Evolutionary conservation across 2,113 vertebrate genomes (phyloP), one percentile per base, ranked within the genome.

Genomic region (Ciconia maguari): DNA sequence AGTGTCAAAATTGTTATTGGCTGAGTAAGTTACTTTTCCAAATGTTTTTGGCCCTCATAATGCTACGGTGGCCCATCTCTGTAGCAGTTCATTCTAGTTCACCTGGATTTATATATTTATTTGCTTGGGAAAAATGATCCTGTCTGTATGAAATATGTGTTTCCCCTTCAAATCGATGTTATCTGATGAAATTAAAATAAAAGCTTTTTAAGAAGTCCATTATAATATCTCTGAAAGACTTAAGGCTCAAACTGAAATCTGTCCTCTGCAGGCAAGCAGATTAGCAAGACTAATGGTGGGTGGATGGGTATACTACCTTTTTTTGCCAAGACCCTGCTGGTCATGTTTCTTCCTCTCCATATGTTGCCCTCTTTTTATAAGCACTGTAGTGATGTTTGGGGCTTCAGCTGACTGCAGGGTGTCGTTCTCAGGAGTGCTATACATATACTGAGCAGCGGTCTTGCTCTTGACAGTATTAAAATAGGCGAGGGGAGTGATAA

Each of bases 171-270:
- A 80, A 82, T 86, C 32, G 65, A 3, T 58, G 61, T 87, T 95
- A 90, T 93, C 85, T 89, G 87, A 85, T 93, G 51, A 92, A 96
- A 92, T 90, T 80, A 82, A 94, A 93, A 75, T 49, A 79, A 96
- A 90, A 86, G 79, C 87, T 92, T 93, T 93, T 92, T 54, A 92
- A 92, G 84, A 84, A 92, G 75, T 48, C 75, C 44, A 66, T 95
- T 94, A 76, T 83, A 93, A 18, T 65, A 70, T 74, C 84, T 93
- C 70, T n/a, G 77, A 68, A 87, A 69, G 78, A 76, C 89, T 87
- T 95, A 69, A 91, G 69, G 82, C 77, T 87, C 58, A 51, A 84
- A 57, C 55, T 51, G 91, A 60, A 44, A 83, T 76, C 46, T 89
- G 74, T 85, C 54, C 77, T 91, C 41, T 92, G 65, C 74, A 64